A percentile compares a stretch with the other conserved stretches of the same genome.
Evolutionary conservation across 2,797 vertebrate genomes (phyloP).

Genomic region (Coranthus polyacanthus): DNA sequence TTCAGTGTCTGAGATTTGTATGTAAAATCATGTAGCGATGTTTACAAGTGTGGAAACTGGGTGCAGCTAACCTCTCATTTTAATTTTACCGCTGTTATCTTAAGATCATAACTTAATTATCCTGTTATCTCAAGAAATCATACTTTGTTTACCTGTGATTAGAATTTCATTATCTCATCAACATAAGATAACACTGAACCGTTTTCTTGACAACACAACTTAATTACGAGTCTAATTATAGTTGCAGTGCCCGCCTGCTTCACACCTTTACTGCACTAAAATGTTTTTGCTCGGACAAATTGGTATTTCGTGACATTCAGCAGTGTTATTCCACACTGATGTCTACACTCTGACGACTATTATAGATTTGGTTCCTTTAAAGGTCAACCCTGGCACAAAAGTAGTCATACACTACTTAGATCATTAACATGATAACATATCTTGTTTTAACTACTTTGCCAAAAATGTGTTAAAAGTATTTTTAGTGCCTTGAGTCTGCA

Average conservation of each 20-base stretch:
- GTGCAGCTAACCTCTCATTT: background rate
- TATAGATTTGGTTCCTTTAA: background rate
- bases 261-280: background rate
- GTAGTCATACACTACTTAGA: background rate
- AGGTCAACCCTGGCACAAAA: conserved; percentile 6
- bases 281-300: background rate
- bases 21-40: background rate
- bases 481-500: too few relatives aligned
- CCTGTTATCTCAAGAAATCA: conserved; percentile 27
- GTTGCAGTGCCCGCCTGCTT: background rate
- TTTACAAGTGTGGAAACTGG: background rate
- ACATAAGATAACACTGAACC: conserved; percentile 19
- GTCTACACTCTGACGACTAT: background rate
- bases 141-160: conserved; percentile 42
- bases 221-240: conserved; percentile 45
- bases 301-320: background rate
- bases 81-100: conserved; percentile 3
- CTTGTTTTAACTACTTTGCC: background rate
- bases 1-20: too few relatives aligned
- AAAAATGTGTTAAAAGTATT: too few relatives aligned
- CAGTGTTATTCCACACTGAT: background rate
- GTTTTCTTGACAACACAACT: conserved; percentile 23
- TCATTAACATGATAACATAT: background rate
- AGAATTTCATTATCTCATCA: conserved; percentile 34
- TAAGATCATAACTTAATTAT: conserved; percentile 46